Conservation (phyloP, 2,113 vertebrate genomes). For the Psephotus haematonotus region DNA sequence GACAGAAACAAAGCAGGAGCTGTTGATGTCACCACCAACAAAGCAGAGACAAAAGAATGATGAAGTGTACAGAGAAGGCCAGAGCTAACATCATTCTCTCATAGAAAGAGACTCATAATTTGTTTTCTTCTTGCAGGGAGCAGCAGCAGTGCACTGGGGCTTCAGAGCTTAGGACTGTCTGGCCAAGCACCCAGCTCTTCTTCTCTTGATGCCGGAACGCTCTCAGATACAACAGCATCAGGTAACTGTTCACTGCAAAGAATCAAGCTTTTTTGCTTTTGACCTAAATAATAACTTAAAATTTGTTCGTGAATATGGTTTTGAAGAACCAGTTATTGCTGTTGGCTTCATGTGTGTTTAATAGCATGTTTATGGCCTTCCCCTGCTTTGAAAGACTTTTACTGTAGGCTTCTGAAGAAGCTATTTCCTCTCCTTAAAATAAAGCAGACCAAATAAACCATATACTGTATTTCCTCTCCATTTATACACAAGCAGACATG, state of each 20-base stretch:
- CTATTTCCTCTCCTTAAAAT: neutral
- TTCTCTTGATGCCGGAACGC: conserved; percentile 94
- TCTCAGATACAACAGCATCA: conserved; percentile 99
- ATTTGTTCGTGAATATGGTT: neutral
- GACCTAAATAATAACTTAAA: neutral
- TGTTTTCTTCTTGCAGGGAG: conserved; percentile 82
- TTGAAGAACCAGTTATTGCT: neutral
- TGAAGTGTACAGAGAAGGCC: neutral
- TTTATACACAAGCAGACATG: neutral
- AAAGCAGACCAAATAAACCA: neutral
- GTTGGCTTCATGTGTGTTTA: neutral
- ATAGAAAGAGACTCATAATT: neutral
- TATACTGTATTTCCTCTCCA: neutral
- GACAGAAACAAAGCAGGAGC: neutral
- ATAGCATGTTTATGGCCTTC: neutral
- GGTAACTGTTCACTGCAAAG: conserved; percentile 85
- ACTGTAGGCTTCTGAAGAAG: neutral
- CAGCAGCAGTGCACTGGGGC: conserved; percentile 95
- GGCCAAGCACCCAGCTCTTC: conserved; percentile 98
- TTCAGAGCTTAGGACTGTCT: conserved; percentile 95
- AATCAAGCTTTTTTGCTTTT: neutral
- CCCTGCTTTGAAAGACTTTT: neutral
- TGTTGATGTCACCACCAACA: neutral
- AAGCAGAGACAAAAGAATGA: neutral
- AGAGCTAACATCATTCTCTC: neutral